Conservation (phyloP, 2,797 vertebrate genomes). For the Myotis daubentonii region DNA sequence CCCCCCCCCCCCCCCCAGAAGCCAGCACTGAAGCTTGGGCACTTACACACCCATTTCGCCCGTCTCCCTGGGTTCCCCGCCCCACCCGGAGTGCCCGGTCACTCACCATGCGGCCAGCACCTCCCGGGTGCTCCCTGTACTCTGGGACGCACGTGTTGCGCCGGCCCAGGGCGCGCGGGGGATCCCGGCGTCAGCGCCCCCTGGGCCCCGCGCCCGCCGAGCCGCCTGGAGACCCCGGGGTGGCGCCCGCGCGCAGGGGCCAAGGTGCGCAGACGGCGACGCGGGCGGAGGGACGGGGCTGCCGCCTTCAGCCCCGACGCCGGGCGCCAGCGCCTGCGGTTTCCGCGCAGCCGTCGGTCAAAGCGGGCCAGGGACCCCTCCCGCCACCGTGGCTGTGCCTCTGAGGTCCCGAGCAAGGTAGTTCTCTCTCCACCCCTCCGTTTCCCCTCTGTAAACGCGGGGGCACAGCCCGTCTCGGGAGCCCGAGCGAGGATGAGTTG, state of each 20-base stretch:
- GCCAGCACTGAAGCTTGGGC: not conserved
- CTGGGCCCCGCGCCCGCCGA: not conserved
- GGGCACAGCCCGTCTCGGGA: rapidly evolving
- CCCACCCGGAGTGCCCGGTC: not conserved
- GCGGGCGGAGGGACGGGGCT: no score
- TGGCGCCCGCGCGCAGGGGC: not conserved
- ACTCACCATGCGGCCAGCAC: not conserved
- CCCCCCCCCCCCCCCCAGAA: no score
- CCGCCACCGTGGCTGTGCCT: rapidly evolving
- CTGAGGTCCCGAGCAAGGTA: not conserved
- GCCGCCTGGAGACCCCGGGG: no score
- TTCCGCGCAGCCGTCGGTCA: rapidly evolving
- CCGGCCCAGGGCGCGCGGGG: not conserved
- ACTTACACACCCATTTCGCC: not conserved
- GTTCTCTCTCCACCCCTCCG: not conserved
- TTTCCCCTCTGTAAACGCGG: rapidly evolving
- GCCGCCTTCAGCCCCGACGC: not conserved
- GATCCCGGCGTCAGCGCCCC: rapidly evolving
- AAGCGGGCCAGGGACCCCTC: rapidly evolving
- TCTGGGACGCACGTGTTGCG: not conserved
- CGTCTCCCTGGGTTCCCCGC: rapidly evolving
- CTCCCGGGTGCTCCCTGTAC: rapidly evolving
- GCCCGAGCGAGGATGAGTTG: not conserved
- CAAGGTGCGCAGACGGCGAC: not conserved
- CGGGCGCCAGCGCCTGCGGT: rapidly evolving